phyloP scores from a whole-genome alignment of 64 coral and sea anemone genomes.

The Stichodactyla helianthus region DNA sequence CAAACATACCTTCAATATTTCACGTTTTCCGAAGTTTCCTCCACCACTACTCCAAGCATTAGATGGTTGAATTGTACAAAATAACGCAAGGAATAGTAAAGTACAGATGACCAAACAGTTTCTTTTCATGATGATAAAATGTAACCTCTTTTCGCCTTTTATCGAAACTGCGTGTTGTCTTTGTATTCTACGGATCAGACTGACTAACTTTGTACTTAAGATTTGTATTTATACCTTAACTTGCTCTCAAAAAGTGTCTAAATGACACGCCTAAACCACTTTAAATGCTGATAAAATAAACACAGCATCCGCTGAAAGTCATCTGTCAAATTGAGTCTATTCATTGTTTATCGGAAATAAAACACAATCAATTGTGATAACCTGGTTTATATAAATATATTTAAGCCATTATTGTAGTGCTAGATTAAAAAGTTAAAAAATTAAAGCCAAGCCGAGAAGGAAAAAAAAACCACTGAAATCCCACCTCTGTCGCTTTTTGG shows the following conservation, averaged over 20 bases:
- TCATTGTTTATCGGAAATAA: not conserved
- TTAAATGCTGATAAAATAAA: not conserved
- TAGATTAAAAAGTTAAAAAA: not conserved
- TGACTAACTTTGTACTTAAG: not conserved
- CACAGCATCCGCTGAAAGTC: not conserved
- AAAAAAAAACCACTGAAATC: not conserved
- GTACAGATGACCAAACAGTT: not conserved
- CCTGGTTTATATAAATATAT: conserved; percentile 6
- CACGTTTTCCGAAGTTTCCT: not conserved
- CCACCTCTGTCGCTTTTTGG: not conserved
- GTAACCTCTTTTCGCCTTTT: not conserved
- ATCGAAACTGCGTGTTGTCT: not conserved
- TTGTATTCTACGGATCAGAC: not conserved
- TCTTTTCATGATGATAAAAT: not conserved
- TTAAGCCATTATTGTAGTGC: not conserved
- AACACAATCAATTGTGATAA: not conserved
- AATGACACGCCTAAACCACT: not conserved
- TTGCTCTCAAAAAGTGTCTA: not conserved
- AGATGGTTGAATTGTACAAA: not conserved
- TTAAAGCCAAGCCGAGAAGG: not conserved
- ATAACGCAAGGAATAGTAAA: not conserved
- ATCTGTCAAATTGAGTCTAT: not conserved
- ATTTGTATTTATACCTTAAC: conserved; percentile 7
- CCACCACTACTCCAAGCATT: not conserved
- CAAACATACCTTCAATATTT: not conserved